Conservation (phyloP, 2,888 invertebrate species). For the Polyploca ridens region DNA sequence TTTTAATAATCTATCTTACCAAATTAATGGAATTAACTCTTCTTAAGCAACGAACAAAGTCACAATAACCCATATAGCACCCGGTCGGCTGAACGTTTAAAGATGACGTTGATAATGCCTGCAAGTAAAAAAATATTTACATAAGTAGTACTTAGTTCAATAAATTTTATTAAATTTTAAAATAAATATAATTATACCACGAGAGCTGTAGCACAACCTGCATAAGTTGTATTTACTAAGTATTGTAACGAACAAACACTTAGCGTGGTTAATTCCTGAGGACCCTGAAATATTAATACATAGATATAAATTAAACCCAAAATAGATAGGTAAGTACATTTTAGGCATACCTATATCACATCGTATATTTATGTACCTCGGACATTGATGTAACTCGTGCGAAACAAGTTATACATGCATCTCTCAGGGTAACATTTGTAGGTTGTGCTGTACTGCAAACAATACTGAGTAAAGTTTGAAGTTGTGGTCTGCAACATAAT, state of each 20-base stretch:
- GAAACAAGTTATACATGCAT: constrained; percentile 87
- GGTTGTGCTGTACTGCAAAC: constrained; percentile 88
- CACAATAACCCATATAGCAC: constrained; percentile 85
- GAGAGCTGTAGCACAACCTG: constrained; percentile 76
- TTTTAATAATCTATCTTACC: constrained; percentile 55
- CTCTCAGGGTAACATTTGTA: constrained; percentile 81
- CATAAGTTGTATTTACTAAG: constrained; percentile 80
- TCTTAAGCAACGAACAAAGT: constrained; percentile 85
- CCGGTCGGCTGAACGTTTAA: constrained; percentile 76
- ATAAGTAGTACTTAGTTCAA: neutral
- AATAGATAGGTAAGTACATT: neutral
- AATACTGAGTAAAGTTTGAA: constrained; percentile 84
- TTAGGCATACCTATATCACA: neutral
- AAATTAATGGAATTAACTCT: constrained; percentile 83
- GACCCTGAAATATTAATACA: constrained; percentile 63
- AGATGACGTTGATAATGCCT: constrained; percentile 75
- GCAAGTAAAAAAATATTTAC: constrained; percentile 26
- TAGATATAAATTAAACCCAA: neutral
- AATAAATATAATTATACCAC: constrained; percentile 58
- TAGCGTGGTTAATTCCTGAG: constrained; percentile 80
- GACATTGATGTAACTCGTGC: constrained; percentile 81
- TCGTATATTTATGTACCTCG: constrained; percentile 52
- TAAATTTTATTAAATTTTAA: constrained; percentile 10
- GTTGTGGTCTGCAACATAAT: constrained; percentile 53
- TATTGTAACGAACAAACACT: constrained; percentile 83